Evolutionary conservation across 2,888 invertebrate species (phyloP).

Genomic region (Ochropleura plecta): DNA sequence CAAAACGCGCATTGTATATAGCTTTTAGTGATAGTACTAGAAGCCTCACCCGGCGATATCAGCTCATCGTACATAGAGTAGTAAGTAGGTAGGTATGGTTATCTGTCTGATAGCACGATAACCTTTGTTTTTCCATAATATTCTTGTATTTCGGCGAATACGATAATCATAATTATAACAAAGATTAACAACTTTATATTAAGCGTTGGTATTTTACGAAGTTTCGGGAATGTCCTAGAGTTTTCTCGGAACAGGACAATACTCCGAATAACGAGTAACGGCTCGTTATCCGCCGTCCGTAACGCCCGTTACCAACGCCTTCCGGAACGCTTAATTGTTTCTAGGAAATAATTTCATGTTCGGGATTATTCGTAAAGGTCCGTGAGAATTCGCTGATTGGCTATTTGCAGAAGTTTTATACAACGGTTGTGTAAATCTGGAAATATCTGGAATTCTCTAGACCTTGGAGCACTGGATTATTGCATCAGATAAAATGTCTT

Average conservation of each 20-base stretch:
- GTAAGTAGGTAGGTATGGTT: slow-evolving; percentile 17
- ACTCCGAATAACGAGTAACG: background rate
- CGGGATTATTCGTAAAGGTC: slow-evolving; percentile 4
- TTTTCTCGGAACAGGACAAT: slow-evolving; percentile 17
- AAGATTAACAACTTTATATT: slow-evolving; percentile 42
- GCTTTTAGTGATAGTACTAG: background rate
- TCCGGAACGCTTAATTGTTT: slow-evolving; percentile 28
- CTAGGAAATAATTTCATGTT: slow-evolving; percentile 11
- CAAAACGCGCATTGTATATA: slow-evolving; percentile 25
- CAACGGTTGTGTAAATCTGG: background rate
- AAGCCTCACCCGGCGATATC: background rate
- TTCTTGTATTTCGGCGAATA: slow-evolving; percentile 55
- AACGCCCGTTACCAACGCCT: slow-evolving; percentile 9
- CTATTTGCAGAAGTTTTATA: background rate
- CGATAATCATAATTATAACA: slow-evolving; percentile 49
- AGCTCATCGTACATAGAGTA: slow-evolving; percentile 4
- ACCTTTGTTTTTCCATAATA: slow-evolving; percentile 61
- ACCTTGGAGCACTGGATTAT: background rate
- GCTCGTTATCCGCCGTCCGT: slow-evolving; percentile 20
- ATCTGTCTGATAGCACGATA: slow-evolving; percentile 57
- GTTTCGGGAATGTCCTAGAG: slow-evolving; percentile 10
- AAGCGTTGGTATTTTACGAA: slow-evolving; percentile 10
- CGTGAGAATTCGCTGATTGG: background rate
- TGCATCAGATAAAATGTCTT: background rate
- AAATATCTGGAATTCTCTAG: background rate